Evolutionary conservation across 2,797 vertebrate genomes (phyloP).

Genomic region (Crypturellus tataupa): DNA sequence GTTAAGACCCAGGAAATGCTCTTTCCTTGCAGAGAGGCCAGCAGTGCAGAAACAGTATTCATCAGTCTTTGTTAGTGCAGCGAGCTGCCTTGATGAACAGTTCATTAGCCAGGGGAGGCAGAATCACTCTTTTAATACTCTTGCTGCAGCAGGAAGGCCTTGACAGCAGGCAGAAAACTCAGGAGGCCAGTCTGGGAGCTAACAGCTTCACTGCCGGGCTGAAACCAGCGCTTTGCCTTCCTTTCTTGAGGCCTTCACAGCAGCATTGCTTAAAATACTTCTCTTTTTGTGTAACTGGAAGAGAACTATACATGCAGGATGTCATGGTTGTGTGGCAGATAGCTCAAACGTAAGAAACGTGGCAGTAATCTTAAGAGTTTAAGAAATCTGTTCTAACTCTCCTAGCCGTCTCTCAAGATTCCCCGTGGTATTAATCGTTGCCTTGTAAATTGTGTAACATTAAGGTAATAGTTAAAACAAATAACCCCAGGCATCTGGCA

Average conservation of each 20-base stretch:
- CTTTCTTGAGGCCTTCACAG: constrained; percentile 18
- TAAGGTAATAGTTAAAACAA: constrained; percentile 73
- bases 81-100: constrained; percentile 65
- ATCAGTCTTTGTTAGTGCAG: constrained; percentile 73
- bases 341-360: not conserved
- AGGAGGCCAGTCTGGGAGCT: constrained; percentile 2
- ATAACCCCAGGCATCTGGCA: constrained; percentile 60
- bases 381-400: constrained; percentile 38
- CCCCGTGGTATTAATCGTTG: constrained; percentile 34
- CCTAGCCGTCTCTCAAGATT: constrained; percentile 14
- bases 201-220: constrained; percentile 25
- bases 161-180: constrained; percentile 27
- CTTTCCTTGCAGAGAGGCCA: constrained; percentile 36
- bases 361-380: not conserved
- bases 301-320: not conserved
- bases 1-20: constrained; percentile 51
- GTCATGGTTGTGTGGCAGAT: not conserved
- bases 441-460: constrained; percentile 37
- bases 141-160: constrained; percentile 30
- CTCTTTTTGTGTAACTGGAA: not conserved
- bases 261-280: constrained; percentile 36
- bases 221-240: constrained; percentile 33
- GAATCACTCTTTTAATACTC: constrained; percentile 69
- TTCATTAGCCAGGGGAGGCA: constrained; percentile 73
- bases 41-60: constrained; percentile 63